These are phyloP conservation scores for Drosophila neocordata DNA, from an alignment of 1,140 invertebrate species.

Conservation along the genomic window DNA sequence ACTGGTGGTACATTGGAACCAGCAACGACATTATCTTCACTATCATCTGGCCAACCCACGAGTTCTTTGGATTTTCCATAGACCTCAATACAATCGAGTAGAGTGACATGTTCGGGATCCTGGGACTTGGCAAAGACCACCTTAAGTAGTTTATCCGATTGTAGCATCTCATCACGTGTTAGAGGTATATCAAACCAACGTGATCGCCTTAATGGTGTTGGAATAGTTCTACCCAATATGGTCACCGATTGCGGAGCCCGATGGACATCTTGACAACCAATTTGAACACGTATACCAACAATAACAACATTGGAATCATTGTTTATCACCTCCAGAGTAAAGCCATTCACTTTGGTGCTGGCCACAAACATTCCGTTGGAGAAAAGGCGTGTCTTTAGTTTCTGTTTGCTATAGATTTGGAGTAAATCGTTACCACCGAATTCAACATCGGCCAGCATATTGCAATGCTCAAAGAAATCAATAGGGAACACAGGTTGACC, in stretches of 20 bases:
- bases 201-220: conserved; percentile 89
- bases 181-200: conserved; percentile 98
- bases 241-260: conserved; percentile 88
- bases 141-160: conserved; percentile 95
- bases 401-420: conserved; percentile 97
- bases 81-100: conserved; percentile 95
- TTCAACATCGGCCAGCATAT: conserved; percentile 95
- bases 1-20: conserved; percentile 27
- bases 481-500: conserved; percentile 89
- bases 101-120: conserved; percentile 94
- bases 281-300: conserved; percentile 91
- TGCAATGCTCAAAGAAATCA: conserved; percentile 98
- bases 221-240: conserved; percentile 92
- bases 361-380: conserved; percentile 95
- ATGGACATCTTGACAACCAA: conserved; percentile 94
- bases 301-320: conserved; percentile 94
- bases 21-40: conserved; percentile 87
- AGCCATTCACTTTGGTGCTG: conserved; percentile 93
- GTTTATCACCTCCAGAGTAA: conserved; percentile 94
- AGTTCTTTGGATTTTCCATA: conserved; percentile 98
- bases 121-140: conserved; percentile 96
- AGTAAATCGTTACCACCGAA: conserved; percentile 97
- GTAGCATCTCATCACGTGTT: conserved; percentile 95
- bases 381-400: conserved; percentile 96
- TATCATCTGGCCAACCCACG: conserved; percentile 98